Evolutionary conservation across 92 coral and sea anemone species (phyloP), one percentile per base, ranked within the genome.

Genomic region (Porites divaricata): DNA sequence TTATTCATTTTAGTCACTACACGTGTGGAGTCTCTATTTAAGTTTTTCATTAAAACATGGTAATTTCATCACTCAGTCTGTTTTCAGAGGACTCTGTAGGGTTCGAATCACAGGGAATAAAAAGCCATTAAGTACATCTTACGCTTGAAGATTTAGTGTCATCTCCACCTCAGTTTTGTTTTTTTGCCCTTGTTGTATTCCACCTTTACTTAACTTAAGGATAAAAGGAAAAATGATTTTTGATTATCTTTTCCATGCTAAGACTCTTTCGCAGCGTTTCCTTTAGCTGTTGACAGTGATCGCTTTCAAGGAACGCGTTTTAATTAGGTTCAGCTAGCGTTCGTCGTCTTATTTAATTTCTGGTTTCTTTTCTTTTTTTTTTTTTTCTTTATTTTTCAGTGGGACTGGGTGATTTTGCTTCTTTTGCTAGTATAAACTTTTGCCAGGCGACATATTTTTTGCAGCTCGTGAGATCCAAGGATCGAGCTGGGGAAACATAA

Each of bases 1-100:
- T 21, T 51, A 12, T 21, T 1, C 9, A 72, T 51, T 51, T 20
- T 26, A 23, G 4, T 35, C 75, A 15, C 25, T 6, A 20, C 54
- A 51, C 26, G 77, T 2, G 62, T 15, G 67, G 15, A 8, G 35
- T 25, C 21, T 58, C 2, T 19, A 14, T 74, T 24, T 74, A 23
- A 12, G 22, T 48, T 58, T 16, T 8, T 19, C 59, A 75, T 75
- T 75, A 16, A n/a, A n/a, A 75, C 59, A 28, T 75, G 67, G 67
- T 58, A 59, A 28, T 75, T 1, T 58, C 5, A 13, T 23, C 45
- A 4, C 0, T 58, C 13, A 7, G 15, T 50, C 16, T 54, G 59
- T 17, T 57, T 23, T 26, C 25, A 15, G 6, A 13, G 24, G 57
- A 23, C 64, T 74, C 54, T 7, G 13, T 15, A 24, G 66, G 51